Percentiles rank a stretch among this genome's conserved stretches.
Evolutionary conservation across 2,797 vertebrate species (phyloP).

Genomic region (Pantherophis alleghaniensis): DNA sequence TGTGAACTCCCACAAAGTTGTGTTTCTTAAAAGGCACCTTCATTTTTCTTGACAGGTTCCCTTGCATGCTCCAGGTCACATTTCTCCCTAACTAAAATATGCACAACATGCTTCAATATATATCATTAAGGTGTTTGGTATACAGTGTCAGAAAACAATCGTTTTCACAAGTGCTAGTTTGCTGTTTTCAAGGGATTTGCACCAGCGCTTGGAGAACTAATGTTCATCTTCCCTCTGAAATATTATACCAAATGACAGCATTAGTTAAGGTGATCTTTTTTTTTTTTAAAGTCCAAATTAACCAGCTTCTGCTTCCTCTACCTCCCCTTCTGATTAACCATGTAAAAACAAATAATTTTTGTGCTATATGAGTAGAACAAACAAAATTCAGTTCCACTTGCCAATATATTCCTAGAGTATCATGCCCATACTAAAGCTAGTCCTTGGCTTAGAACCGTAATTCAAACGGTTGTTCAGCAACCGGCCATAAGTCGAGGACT

Average conservation of each 20-base stretch:
- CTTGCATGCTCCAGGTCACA: not conserved
- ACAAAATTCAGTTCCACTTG: not conserved
- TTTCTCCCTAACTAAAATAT: not conserved
- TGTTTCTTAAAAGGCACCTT: not conserved
- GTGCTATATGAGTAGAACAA: not conserved
- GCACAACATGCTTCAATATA: not conserved
- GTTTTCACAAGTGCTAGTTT: not conserved
- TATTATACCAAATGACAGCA: not conserved
- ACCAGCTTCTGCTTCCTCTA: not conserved
- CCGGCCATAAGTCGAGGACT: not conserved
- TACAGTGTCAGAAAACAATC: not conserved
- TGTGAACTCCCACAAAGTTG: not conserved
- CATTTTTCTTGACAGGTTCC: not conserved
- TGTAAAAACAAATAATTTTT: not conserved
- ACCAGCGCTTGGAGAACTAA: not conserved
- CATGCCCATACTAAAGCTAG: not conserved
- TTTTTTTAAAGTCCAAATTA: not conserved
- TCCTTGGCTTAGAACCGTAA: not conserved
- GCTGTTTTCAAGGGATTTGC: not conserved
- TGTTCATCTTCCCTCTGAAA: not conserved
- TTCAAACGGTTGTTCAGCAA: no score
- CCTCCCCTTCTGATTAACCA: not conserved
- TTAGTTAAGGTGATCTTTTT: not conserved
- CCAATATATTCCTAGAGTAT: not conserved
- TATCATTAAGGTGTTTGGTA: no score